Conservation (phyloP, 2,113 vertebrate genomes). For the Cottus gobio region DNA sequence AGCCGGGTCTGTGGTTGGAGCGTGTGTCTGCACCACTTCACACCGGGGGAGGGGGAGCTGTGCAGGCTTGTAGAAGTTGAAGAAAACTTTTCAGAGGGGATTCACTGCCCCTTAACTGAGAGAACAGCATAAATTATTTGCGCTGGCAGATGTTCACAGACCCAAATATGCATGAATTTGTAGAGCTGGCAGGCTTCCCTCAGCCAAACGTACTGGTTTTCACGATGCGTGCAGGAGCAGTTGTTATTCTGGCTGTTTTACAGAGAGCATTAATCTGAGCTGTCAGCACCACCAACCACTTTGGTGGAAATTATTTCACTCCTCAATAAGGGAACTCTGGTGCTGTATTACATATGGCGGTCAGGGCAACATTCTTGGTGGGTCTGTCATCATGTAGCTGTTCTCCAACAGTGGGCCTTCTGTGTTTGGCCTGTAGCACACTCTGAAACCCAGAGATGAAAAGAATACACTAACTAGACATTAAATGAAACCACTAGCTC, state of each 20-base stretch:
- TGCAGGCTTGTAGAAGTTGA: constrained; percentile 75
- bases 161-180: constrained; percentile 91
- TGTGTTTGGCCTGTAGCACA: constrained; percentile 62
- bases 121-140: constrained; percentile 87
- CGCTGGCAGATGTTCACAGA: constrained; percentile 87
- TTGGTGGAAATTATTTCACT: constrained; percentile 76
- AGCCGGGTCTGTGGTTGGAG: constrained; percentile 70
- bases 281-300: constrained; percentile 74
- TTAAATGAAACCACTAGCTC: constrained; percentile 66
- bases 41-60: constrained; percentile 32
- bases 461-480: constrained; percentile 64
- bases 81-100: constrained; percentile 79
- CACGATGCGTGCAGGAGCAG: constrained; percentile 79
- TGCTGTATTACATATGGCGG: constrained; percentile 79
- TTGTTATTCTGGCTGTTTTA: constrained; percentile 78
- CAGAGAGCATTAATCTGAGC: constrained; percentile 80
- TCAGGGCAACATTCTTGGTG: constrained; percentile 80
- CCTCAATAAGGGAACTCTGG: constrained; percentile 80
- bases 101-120: constrained; percentile 80
- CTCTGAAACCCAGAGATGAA: constrained; percentile 69
- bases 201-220: constrained; percentile 80
- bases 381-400: constrained; percentile 77
- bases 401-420: constrained; percentile 72
- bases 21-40: constrained; percentile 75
- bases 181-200: constrained; percentile 81